Conservation (phyloP, 2,888 invertebrate genomes). For the Bibio marci region DNA sequence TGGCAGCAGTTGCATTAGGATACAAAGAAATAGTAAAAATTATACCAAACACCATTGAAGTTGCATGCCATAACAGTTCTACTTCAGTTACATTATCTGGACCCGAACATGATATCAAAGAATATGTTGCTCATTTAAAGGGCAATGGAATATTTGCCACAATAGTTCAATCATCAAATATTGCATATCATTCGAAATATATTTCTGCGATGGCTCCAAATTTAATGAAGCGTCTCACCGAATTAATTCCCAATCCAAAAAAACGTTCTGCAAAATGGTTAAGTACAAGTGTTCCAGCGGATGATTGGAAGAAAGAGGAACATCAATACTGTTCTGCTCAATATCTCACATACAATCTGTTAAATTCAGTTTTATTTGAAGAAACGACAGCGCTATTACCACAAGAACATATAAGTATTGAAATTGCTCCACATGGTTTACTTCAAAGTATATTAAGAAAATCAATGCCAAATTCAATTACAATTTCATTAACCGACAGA, state of each 20-base stretch:
- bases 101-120: too few species aligned
- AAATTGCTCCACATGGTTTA: too few species aligned
- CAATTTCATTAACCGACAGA: too few species aligned
- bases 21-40: constrained; percentile 28
- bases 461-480: constrained; percentile 26
- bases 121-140: too few species aligned
- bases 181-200: constrained; percentile 69
- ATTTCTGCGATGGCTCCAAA: constrained; percentile 50
- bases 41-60: constrained; percentile 46
- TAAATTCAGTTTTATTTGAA: constrained; percentile 73
- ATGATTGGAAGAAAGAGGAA: too few species aligned
- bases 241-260: constrained; percentile 43
- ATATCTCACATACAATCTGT: constrained; percentile 64
- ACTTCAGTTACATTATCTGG: too few species aligned
- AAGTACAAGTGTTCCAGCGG: too few species aligned
- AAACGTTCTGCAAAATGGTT: too few species aligned
- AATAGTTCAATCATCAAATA: constrained; percentile 61
- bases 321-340: constrained; percentile 62
- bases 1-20: constrained; percentile 64
- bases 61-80: too few species aligned
- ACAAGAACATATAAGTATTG: constrained; percentile 69
- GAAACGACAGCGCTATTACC: constrained; percentile 66
- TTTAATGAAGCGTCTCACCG: constrained; percentile 40
- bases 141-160: constrained; percentile 54
- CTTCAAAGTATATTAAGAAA: constrained; percentile 57